Base-by-base conservation (phyloP, 2,888 invertebrate genomes). In the Mythimna lalbum region DNA sequence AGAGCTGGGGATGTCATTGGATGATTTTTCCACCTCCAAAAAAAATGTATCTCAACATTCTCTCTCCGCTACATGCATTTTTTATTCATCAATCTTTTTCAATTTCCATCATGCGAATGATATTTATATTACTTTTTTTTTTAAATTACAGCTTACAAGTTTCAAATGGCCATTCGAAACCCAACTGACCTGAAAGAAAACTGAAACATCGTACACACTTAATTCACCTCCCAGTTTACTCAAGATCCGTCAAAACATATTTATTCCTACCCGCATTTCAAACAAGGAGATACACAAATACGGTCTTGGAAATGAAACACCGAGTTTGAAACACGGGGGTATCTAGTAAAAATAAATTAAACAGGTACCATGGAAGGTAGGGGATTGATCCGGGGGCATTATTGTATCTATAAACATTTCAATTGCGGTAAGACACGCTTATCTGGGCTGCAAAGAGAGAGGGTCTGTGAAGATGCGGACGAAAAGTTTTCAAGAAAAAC, bases 371-470 rank as follows among this genome's bases (percentile, higher is more conserved):
- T 84, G 82, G 70, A 86, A 84, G 78, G 81, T 83, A 63, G 88
- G 90, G 92, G 90, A 93, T 93, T 93, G 93, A 94, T 94, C 94
- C 93, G 89, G 85, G 84, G 87, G 92, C 91, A 90, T 94, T 94
- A 93, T 92, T 93, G 92, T 93, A 93, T 93, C 93, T 93, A 93
- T 94, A 94, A 94, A 94, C 93, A 94, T 95, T 94, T 94, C 94
- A 94, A 94, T 94, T 93, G 94, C 88, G 90, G 88, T 78, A 78
- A 71, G 83, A 85, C 84, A 83, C 72, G 84, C 86, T 85, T 84
- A 84, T 81, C 85, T 85, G 68, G 85, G 83, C 72, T 43, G 69
- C 85, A 85, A 86, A 88, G 87, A 89, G 61, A 66, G 39, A 66
- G 81, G 82, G 82, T 61, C 49, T 76, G 64, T 59, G 27, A 36